Evolutionary conservation across 2,113 vertebrate genomes (phyloP).

Genomic region (Bufo gargarizans): DNA sequence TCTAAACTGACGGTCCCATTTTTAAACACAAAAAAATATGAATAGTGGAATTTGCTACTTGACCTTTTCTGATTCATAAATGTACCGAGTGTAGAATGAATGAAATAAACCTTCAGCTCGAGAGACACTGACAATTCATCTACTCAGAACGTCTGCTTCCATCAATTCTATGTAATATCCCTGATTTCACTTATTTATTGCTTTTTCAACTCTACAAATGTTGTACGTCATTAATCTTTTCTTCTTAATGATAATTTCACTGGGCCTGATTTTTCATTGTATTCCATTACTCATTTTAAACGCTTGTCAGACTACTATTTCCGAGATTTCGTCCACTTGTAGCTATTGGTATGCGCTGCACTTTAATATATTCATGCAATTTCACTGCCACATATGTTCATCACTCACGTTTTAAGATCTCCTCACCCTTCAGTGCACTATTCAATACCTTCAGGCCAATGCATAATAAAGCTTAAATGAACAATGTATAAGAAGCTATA

Average conservation of each 20-base stretch:
- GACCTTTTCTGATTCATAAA: too few species aligned
- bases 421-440: background rate
- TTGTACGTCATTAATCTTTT: constrained; percentile 39
- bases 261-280: background rate
- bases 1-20: background rate
- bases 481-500: background rate
- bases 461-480: background rate
- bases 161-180: background rate
- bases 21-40: background rate
- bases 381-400: constrained; percentile 9
- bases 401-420: background rate
- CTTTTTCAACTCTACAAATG: background rate
- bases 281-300: constrained; percentile 2
- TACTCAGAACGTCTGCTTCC: background rate
- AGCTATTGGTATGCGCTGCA: background rate
- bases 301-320: background rate
- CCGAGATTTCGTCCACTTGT: constrained; percentile 11
- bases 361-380: constrained; percentile 18
- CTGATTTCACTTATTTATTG: background rate
- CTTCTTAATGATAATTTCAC: background rate
- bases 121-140: background rate
- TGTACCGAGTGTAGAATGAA: background rate
- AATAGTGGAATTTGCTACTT: too few species aligned
- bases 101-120: background rate
- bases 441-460: background rate